Evolutionary conservation across 2,888 invertebrate species (phyloP).

Genomic region (Aphrophora alni): DNA sequence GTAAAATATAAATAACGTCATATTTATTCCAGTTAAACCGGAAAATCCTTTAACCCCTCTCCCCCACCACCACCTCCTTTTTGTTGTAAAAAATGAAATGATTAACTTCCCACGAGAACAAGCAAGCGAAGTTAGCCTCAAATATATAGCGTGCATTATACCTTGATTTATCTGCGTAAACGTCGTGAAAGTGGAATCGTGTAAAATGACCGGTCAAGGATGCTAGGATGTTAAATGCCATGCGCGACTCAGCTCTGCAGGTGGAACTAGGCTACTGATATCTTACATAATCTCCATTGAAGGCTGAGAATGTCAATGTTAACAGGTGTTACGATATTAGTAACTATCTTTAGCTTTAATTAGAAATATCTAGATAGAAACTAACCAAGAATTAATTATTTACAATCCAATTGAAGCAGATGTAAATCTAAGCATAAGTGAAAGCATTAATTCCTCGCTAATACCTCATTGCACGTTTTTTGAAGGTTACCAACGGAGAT

Average conservation of each 20-base stretch:
- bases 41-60: too few relatives aligned
- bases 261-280: not conserved
- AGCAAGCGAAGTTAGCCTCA: too few relatives aligned
- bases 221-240: not conserved
- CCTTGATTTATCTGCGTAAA: not conserved
- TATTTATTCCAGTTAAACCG: too few relatives aligned
- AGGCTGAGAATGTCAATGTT: not conserved
- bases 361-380: not conserved
- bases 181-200: not conserved
- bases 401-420: too few relatives aligned
- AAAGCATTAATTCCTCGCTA: too few relatives aligned
- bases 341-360: not conserved
- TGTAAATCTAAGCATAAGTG: too few relatives aligned
- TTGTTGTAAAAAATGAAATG: too few relatives aligned
- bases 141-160: not conserved
- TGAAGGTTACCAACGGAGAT: too few relatives aligned
- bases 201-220: not conserved
- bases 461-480: too few relatives aligned
- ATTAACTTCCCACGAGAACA: too few relatives aligned
- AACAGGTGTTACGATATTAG: not conserved
- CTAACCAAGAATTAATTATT: not conserved
- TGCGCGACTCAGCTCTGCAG: not conserved
- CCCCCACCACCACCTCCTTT: too few relatives aligned
- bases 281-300: not conserved
- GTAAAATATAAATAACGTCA: too few relatives aligned